phyloP scores from a whole-genome alignment of 2,113 vertebrate species.

The Platichthys stellatus region DNA sequence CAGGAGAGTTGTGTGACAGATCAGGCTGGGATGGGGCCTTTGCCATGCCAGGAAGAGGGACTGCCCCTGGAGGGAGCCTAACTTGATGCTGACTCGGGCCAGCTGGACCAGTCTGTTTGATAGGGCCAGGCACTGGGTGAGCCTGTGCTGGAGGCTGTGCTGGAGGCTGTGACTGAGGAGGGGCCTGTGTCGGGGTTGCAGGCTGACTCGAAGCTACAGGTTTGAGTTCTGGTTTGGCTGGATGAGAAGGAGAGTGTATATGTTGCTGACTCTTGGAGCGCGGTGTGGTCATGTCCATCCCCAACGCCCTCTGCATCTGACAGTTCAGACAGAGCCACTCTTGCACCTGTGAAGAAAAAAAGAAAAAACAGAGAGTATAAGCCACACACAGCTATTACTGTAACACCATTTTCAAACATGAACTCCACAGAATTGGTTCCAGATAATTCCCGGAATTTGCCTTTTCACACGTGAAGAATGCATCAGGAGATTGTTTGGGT shows the following conservation, averaged over 20 bases:
- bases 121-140: constrained; percentile 42
- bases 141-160: constrained; percentile 49
- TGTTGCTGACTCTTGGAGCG: constrained; percentile 98
- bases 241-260: constrained; percentile 89
- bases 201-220: constrained; percentile 60
- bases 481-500: too few relatives aligned
- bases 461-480: too few relatives aligned
- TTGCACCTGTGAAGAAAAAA: constrained; percentile 86
- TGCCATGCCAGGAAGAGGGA: constrained; percentile 78
- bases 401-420: too few relatives aligned
- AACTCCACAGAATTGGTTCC: too few relatives aligned
- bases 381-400: background rate
- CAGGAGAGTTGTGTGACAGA: constrained; percentile 83
- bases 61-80: constrained; percentile 72
- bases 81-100: constrained; percentile 72
- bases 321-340: constrained; percentile 99
- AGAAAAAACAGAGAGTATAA: constrained; percentile 24
- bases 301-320: constrained; percentile 98
- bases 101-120: constrained; percentile 65
- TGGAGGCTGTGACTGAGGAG: constrained; percentile 57
- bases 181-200: constrained; percentile 56
- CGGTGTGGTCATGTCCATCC: constrained; percentile 99
- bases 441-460: too few relatives aligned
- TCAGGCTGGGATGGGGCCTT: constrained; percentile 88
- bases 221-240: constrained; percentile 82